These are phyloP conservation scores for Anguilla pacifica DNA, from an alignment of 2,797 vertebrate genomes.

Conservation along the genomic window DNA sequence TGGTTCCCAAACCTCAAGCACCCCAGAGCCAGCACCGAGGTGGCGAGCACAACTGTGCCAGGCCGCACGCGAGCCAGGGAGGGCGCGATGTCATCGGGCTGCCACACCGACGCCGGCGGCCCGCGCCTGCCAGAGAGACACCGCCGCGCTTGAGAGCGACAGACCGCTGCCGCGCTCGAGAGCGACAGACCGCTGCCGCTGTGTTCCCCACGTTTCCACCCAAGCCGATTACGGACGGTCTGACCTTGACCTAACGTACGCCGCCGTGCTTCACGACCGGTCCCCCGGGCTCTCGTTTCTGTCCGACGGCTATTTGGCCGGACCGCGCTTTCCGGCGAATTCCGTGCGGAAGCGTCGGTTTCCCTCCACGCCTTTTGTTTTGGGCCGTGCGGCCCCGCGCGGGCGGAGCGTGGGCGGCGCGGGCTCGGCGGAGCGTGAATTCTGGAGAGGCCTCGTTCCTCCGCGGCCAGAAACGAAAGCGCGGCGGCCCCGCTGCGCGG, in stretches of 20 bases:
- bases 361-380: neutral
- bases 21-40: conserved; percentile 32
- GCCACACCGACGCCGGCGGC: neutral
- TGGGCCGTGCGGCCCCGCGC: neutral
- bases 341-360: neutral
- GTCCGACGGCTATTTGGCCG: neutral
- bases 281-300: neutral
- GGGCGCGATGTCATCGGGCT: neutral
- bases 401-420: conserved; percentile 1
- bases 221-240: neutral
- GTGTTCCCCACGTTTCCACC: neutral
- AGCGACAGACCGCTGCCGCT: too few relatives aligned
- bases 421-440: conserved; percentile 14
- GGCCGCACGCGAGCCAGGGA: conserved; percentile 5
- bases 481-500: conserved; percentile 45
- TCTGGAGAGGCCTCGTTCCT: conserved; percentile 49
- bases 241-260: neutral
- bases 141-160: neutral
- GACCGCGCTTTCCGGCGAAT: neutral
- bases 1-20: conserved; percentile 48
- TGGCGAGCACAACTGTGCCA: conserved; percentile 37
- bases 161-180: neutral
- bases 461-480: conserved; percentile 35
- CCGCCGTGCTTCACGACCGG: neutral
- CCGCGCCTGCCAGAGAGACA: neutral